A percentile compares a stretch with the other conserved stretches of the same genome.
phyloP scores from a whole-genome alignment of 1,140 invertebrate genomes.

The Drosophila albomicans region DNA sequence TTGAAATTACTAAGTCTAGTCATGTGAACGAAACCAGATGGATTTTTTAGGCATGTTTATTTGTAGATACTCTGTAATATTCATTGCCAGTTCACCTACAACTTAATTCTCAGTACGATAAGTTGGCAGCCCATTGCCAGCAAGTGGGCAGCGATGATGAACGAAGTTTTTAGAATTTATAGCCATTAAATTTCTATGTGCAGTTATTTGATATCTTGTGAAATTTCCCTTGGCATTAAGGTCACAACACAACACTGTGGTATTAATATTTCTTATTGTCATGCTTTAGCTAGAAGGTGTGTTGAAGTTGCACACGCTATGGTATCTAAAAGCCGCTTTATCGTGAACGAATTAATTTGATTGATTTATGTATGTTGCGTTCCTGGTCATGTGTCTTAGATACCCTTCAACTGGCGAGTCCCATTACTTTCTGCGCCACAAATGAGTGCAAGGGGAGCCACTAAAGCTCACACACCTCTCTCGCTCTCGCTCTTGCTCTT shows the following conservation, averaged over 20 bases:
- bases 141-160: too few relatives aligned
- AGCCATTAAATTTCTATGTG: too few relatives aligned
- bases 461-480: not conserved
- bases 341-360: slow-evolving; percentile 5
- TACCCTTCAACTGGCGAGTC: not conserved
- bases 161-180: too few relatives aligned
- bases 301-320: not conserved
- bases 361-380: slow-evolving; percentile 21
- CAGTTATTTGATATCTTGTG: too few relatives aligned
- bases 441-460: slow-evolving; percentile 1
- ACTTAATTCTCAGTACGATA: too few relatives aligned
- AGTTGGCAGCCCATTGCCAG: too few relatives aligned
- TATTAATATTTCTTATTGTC: not conserved
- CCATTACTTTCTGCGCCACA: not conserved
- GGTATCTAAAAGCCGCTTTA: not conserved
- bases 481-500: not conserved
- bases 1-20: too few relatives aligned
- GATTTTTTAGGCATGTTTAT: too few relatives aligned
- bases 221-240: too few relatives aligned
- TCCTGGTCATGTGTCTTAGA: slow-evolving; percentile 1
- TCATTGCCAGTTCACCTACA: too few relatives aligned
- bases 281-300: not conserved
- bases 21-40: too few relatives aligned
- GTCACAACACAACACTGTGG: too few relatives aligned
- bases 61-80: not conserved